Evolutionary conservation across 2,113 vertebrate species (phyloP), one percentile per base, ranked within the genome.

Genomic region (Odocoileus hemionus): DNA sequence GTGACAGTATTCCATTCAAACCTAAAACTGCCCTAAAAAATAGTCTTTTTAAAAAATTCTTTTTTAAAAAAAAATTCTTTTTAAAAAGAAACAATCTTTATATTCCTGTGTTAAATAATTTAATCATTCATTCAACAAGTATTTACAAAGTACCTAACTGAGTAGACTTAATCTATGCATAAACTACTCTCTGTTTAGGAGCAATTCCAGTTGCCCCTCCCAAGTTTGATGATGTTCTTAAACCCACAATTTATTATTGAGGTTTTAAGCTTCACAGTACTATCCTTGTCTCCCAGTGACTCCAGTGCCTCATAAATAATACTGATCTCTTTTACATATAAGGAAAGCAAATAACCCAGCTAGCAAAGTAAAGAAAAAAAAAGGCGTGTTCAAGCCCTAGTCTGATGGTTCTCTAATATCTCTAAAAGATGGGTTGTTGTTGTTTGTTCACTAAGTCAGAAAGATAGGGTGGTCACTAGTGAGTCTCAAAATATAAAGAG

Each of bases 241-340:
- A 97, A 97, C 82, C 93, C 83, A 96, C 82, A 97, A 93, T 97
- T 97, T 98, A 98, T 98, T 97, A 97, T 86, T 88, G 67, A 74
- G 67, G 78, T 96, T 95, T 97, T 94, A 96, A 95, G 89, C 76
- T 84, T 95, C 88, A 95, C 50, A 96, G 91, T 82, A 94, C 92
- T 96, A 87, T 96, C 94, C 94, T 67, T 96, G 90, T 96, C 85
- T 97, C 97, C 96, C 95, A 96, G 94, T 94, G 88, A 97, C 79
- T 96, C 93, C 67, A 94, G 94, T 64, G 93, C 82, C 82, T 97
- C 97, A 94, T 97, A 97, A 96, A 98, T 97, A 98, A 98, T 89
- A 95, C 88, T 86, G 91, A 97, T 94, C 30, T 95, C 28, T 90
- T 97, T 97, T 96, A 98, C 95, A 98, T 97, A 97, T 96, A 98